Evolutionary conservation across 2,113 vertebrate species (phyloP).

Genomic region (Trinectes maculatus): DNA sequence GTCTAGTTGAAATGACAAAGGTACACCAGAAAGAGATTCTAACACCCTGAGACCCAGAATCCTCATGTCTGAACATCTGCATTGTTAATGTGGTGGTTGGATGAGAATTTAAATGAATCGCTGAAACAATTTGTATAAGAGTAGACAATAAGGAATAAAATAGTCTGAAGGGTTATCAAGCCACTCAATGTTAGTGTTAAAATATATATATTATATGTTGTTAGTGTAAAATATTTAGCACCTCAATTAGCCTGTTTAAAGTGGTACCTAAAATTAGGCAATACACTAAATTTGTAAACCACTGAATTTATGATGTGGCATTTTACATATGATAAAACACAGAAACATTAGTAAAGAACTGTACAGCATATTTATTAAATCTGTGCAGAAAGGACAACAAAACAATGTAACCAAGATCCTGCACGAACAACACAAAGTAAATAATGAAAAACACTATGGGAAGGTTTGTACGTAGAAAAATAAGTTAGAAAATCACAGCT

Average conservation of each 20-base stretch:
- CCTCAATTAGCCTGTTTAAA: no score
- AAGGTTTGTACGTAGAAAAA: constrained; percentile 64
- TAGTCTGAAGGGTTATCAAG: no score
- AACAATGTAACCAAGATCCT: constrained; percentile 23
- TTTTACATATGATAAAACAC: constrained; percentile 1
- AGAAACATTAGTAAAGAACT: constrained; percentile 42
- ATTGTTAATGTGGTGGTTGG: no score
- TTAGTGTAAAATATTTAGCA: not conserved
- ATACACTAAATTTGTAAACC: not conserved
- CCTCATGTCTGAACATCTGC: no score
- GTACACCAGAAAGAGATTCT: no score
- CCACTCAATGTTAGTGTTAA: no score
- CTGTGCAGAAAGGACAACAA: constrained; percentile 42
- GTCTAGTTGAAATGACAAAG: no score
- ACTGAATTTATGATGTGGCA: not conserved
- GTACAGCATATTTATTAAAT: constrained; percentile 68
- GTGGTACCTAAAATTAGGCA: not conserved
- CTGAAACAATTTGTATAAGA: no score
- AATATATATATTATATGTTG: no score
- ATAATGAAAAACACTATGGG: constrained; percentile 35
- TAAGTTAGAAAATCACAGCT: constrained; percentile 63
- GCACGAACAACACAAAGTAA: constrained; percentile 37
- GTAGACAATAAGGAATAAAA: no score
- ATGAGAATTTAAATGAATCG: no score
- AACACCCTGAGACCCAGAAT: no score